These are phyloP conservation scores for Pogonus chalceus DNA, from an alignment of 1,140 invertebrate genomes.

Conservation along the genomic window DNA sequence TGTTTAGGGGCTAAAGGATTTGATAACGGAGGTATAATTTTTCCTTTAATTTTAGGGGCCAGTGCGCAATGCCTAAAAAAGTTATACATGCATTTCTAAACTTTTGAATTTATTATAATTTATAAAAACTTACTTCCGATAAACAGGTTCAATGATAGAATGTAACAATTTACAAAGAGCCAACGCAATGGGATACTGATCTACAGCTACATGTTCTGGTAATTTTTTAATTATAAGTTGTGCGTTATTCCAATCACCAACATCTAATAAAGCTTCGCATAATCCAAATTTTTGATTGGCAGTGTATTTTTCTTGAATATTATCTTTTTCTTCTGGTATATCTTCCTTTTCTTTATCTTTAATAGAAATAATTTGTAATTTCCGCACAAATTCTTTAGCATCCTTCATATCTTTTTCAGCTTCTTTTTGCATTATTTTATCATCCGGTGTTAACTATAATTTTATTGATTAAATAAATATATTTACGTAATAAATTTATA, in stretches of 20 bases:
- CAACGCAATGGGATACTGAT: constrained; percentile 67
- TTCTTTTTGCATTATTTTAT: constrained; percentile 68
- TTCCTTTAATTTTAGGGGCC: constrained; percentile 54
- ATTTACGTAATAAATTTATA: constrained; percentile 7
- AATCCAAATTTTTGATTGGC: constrained; percentile 91
- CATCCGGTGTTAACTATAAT: constrained; percentile 69
- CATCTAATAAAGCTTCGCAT: constrained; percentile 74
- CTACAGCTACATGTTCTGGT: constrained; percentile 70
- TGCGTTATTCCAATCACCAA: constrained; percentile 86
- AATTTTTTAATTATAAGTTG: constrained; percentile 65
- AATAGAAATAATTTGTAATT: constrained; percentile 75
- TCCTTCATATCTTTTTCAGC: constrained; percentile 73
- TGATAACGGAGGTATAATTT: constrained; percentile 43
- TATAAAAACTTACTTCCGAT: constrained; percentile 54
- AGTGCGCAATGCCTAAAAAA: constrained; percentile 54
- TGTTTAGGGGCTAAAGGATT: constrained; percentile 50
- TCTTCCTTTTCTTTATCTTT: constrained; percentile 70
- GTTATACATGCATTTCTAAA: constrained; percentile 6
- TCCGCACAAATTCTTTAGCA: constrained; percentile 79
- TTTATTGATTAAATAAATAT: not conserved
- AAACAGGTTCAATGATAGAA: constrained; percentile 78
- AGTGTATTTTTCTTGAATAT: constrained; percentile 54
- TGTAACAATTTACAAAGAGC: constrained; percentile 76
- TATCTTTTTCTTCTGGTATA: constrained; percentile 60
- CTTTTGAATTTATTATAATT: constrained; percentile 8